Conservation (phyloP, 2,888 invertebrate genomes). For the Eudasyphora cyanicolor region DNA sequence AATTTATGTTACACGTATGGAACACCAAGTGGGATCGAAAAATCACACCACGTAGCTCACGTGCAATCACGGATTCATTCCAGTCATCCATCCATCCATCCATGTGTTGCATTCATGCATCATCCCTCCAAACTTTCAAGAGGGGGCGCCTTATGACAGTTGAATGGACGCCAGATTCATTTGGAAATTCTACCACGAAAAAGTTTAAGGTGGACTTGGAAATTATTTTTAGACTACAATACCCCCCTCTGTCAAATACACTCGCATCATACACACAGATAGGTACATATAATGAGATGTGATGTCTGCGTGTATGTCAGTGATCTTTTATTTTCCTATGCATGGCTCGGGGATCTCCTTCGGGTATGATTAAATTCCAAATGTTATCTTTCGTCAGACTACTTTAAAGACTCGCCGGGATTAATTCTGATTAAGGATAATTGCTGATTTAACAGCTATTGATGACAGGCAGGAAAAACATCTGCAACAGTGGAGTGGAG, state of each 20-base stretch:
- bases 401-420: not conserved
- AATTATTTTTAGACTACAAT: constrained; percentile 22
- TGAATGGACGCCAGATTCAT: too few species aligned
- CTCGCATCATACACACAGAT: too few species aligned
- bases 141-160: too few species aligned
- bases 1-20: constrained; percentile 57
- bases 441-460: not conserved
- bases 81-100: too few species aligned
- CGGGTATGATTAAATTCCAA: not conserved
- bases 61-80: not conserved
- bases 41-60: constrained; percentile 32
- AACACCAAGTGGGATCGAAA: constrained; percentile 40
- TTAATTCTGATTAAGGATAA: not conserved
- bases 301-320: too few species aligned
- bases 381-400: not conserved
- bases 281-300: too few species aligned
- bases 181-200: too few species aligned
- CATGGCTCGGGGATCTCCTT: not conserved
- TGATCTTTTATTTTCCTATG: not conserved
- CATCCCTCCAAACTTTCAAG: too few species aligned
- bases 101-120: constrained; percentile 16
- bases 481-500: not conserved
- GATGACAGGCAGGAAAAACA: not conserved
- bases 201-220: constrained; percentile 42
- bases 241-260: not conserved